Percentiles rank a stretch among this genome's conserved stretches.
phyloP scores from a whole-genome alignment of 2,888 invertebrate species.

The Caenorhabditis sp. region DNA sequence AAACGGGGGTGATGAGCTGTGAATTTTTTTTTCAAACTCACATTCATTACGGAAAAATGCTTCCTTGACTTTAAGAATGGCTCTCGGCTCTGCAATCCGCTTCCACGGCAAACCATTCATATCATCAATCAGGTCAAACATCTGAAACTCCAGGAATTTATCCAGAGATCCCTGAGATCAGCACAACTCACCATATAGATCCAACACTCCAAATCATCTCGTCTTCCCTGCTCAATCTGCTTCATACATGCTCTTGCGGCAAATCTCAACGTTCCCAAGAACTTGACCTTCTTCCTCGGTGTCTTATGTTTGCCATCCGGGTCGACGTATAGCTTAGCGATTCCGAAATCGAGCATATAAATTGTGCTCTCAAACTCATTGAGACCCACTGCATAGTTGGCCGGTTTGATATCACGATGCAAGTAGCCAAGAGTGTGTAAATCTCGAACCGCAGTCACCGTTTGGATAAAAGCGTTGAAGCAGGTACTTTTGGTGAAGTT shows the following conservation, averaged over 20 bases:
- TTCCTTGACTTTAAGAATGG: slow-evolving; percentile 13
- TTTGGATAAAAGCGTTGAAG: slow-evolving; percentile 40
- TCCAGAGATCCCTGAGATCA: background rate
- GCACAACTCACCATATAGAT: slow-evolving; percentile 29
- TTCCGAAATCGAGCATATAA: slow-evolving; percentile 45
- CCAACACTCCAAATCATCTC: slow-evolving; percentile 53
- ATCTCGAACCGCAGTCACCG: slow-evolving; percentile 26
- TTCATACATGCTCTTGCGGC: slow-evolving; percentile 44
- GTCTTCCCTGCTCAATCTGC: slow-evolving; percentile 45
- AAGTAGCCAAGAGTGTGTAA: slow-evolving; percentile 46
- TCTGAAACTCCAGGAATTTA: background rate
- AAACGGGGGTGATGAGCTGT: too few species aligned
- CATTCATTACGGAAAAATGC: slow-evolving; percentile 6
- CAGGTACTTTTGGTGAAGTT: slow-evolving; percentile 32
- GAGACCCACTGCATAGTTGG: slow-evolving; percentile 44
- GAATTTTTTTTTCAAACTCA: slow-evolving; percentile 1
- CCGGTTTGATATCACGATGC: slow-evolving; percentile 50
- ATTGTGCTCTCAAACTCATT: slow-evolving; percentile 20
- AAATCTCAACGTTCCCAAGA: slow-evolving; percentile 50
- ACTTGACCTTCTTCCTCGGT: slow-evolving; percentile 45
- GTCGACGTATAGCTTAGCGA: slow-evolving; percentile 31
- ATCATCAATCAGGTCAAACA: slow-evolving; percentile 45
- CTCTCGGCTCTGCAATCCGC: slow-evolving; percentile 10
- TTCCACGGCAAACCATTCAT: slow-evolving; percentile 42
- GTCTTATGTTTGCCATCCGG: slow-evolving; percentile 24